Percentiles rank a stretch among this genome's conserved stretches.
These are phyloP conservation scores for Drosophila affinis DNA, from an alignment of 2,888 invertebrate species.

Conservation along the genomic window DNA sequence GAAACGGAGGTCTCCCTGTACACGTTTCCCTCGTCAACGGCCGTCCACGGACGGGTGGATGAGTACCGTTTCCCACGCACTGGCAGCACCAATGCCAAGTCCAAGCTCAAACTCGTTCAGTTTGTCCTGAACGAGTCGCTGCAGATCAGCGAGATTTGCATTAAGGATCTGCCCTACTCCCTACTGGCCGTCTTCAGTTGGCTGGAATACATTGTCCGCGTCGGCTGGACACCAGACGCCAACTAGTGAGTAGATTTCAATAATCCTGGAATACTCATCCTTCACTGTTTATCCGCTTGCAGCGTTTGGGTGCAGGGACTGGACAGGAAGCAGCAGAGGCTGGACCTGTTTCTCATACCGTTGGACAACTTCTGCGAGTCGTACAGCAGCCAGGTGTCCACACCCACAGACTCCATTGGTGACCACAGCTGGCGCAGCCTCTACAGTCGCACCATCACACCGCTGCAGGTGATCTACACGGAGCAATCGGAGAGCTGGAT, in stretches of 20 bases:
- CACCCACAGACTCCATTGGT: conserved; percentile 82
- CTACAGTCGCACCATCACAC: conserved; percentile 81
- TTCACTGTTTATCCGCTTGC: conserved; percentile 44
- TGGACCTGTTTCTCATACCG: conserved; percentile 93
- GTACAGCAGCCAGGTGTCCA: conserved; percentile 83
- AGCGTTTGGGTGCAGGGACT: conserved; percentile 97
- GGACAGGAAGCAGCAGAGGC: conserved; percentile 92
- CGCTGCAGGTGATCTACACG: conserved; percentile 84
- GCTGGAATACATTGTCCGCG: conserved; percentile 97
- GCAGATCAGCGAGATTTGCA: conserved; percentile 90
- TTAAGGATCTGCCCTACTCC: conserved; percentile 90
- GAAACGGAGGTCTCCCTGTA: conserved; percentile 96
- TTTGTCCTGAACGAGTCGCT: conserved; percentile 87
- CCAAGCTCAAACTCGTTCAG: conserved; percentile 93
- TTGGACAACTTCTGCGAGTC: conserved; percentile 88
- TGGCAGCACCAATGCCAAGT: conserved; percentile 95
- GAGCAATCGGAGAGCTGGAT: conserved; percentile 92
- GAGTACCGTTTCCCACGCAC: conserved; percentile 94
- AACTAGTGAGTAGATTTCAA: conserved; percentile 88
- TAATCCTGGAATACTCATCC: neutral
- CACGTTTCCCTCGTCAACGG: conserved; percentile 93
- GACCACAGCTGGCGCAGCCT: conserved; percentile 84
- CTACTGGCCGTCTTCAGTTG: conserved; percentile 93
- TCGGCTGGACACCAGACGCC: conserved; percentile 97
- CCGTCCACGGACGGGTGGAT: conserved; percentile 91